Base-by-base conservation (phyloP, 1,140 invertebrate genomes). In the Diachasma alloeum region DNA sequence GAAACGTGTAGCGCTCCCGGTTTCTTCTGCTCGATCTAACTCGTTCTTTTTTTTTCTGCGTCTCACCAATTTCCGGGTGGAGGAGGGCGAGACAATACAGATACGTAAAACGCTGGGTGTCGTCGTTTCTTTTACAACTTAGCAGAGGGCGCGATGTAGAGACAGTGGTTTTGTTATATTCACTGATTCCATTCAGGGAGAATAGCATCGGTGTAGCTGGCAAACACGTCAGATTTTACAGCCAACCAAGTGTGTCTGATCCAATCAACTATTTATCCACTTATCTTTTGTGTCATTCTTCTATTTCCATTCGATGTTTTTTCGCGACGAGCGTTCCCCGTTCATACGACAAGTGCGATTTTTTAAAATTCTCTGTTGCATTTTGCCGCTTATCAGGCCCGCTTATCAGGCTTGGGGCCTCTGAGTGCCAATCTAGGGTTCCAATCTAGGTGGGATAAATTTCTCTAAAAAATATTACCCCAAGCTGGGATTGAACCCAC, bases 241-340 rank as follows among this genome's bases (percentile, higher is more conserved):
- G 31, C 36, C 66, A 39, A 39, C 66, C 66, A 37, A 37, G 31
- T 68, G 66, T 68, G 66, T 68, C 66, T 68, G 66, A 68, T 68
- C 36, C 66, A 68, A 68, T 68, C 59, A 26, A 19, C 22, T 31
- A 26, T 39, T 68, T 37, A 66, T 68, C 36, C 17, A 68, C 26
- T 68, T 68, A 36, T 39, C 36, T 17, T 17, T 68, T n/a, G n/a
- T 19, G 48, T 53, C 17, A 19, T 19, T 17, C 24, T 19, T 11
- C n/a, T n/a, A n/a, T 59, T 59, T 19, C 6, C 24, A 59, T 22
- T 22, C 31, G 6, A 6, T 31, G 31, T 31, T 2, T 31, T 31
- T 31, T 6, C 31, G 2, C 31, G 31, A 31, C 2, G 2, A 6
- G 6, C 31, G 2, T 31, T 31, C 6, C 6, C 31, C 31, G 31